Percentiles rank a stretch among this genome's conserved stretches.
Evolutionary conservation across 2,888 invertebrate species (phyloP).

Genomic region (Aleiodes testaceus): DNA sequence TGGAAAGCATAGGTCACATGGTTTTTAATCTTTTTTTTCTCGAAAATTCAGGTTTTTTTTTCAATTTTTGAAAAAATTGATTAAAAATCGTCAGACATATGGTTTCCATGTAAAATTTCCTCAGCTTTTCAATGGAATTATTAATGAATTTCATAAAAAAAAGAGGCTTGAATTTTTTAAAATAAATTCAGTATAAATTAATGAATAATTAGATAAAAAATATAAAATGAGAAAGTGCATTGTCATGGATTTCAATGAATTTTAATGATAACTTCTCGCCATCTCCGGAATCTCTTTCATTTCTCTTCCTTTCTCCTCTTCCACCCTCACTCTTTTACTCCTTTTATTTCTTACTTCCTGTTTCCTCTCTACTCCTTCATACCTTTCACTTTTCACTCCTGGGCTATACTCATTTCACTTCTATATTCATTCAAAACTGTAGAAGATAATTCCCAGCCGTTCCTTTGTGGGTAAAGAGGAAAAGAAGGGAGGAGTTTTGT

Average conservation of each 20-base stretch:
- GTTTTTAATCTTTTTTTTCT: background rate
- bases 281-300: background rate
- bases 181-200: background rate
- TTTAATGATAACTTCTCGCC: constrained; percentile 31
- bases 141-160: too few relatives aligned
- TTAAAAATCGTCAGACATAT: too few relatives aligned
- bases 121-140: background rate
- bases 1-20: too few relatives aligned
- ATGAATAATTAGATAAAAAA: background rate
- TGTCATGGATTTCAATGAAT: constrained; percentile 11
- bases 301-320: constrained; percentile 34
- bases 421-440: constrained; percentile 30
- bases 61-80: too few relatives aligned
- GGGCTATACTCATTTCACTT: constrained; percentile 19
- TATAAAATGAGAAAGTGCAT: constrained; percentile 9
- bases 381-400: constrained; percentile 36
- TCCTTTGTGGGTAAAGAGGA: background rate
- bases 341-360: constrained; percentile 15
- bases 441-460: constrained; percentile 54
- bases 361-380: constrained; percentile 8
- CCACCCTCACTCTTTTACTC: constrained; percentile 39
- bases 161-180: too few relatives aligned
- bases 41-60: too few relatives aligned
- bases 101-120: background rate
- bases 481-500: constrained; percentile 23